Evolutionary conservation across 2,113 vertebrate species (phyloP).

Genomic region (Orycteropus afer): DNA sequence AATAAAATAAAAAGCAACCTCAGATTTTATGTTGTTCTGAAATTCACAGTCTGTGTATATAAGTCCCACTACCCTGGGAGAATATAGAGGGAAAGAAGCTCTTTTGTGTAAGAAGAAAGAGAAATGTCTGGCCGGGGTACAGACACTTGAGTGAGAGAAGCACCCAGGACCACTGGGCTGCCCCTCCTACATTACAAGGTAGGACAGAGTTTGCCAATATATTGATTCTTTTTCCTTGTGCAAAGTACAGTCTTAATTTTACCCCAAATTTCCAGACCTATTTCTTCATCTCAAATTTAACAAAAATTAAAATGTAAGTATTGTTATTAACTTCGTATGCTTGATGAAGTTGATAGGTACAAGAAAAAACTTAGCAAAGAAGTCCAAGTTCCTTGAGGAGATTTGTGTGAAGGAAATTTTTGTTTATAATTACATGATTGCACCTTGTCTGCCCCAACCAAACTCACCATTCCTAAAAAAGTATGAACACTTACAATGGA

Average conservation of each 20-base stretch:
- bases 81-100: neutral
- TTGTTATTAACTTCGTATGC: neutral
- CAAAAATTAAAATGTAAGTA: neutral
- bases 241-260: neutral
- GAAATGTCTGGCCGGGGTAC: neutral
- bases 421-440: neutral
- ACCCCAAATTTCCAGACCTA: neutral
- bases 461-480: neutral
- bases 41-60: no score
- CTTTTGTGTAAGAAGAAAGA: neutral
- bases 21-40: rapidly evolving
- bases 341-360: neutral
- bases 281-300: neutral
- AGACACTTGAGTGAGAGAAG: neutral
- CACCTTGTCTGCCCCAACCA: neutral
- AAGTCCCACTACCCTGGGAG: neutral
- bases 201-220: neutral
- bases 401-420: neutral
- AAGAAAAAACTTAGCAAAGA: neutral
- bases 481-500: neutral
- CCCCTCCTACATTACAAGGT: rapidly evolving
- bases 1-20: no score
- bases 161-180: rapidly evolving
- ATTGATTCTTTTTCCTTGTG: neutral
- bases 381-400: neutral